Base-by-base conservation (phyloP, 2,888 invertebrate genomes). In the Ypsolopha sequella region DNA sequence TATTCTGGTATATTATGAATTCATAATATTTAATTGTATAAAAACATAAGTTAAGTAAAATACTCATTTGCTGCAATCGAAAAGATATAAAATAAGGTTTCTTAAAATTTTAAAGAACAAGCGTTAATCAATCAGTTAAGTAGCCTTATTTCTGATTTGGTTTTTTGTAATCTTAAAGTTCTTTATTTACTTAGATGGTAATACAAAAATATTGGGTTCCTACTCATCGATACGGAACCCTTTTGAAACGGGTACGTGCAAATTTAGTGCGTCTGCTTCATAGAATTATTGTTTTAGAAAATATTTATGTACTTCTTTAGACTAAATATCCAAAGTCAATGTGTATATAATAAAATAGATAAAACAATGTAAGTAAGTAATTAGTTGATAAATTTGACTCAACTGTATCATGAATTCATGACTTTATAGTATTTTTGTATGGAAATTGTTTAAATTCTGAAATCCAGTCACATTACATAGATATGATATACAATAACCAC, bases 321-420 rank as follows among this genome's bases (percentile, higher is more conserved):
- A 38, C 38, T 38, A 76, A 76, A 76, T 65, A 58, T 66, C 24
- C 24, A 24, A 24, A 63, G 66, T 56, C 52, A 36, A 41, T 39
- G n/a, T 39, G 39, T 39, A 39, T 39, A 39, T 39, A n/a, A n/a
- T n/a, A n/a, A n/a, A n/a, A 39, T 39, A 9, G n/a, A 39, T 39
- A n/a, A 10, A 39, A 39, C 6, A 39, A 39, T 9, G 10, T 24
- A 24, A 24, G 10, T 24, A 24, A 24, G 24, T 24, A 24, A 24
- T 24, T 24, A 24, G 4, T 24, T 24, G 24, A 24, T 24, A 24
- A 24, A 24, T 24, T 24, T 24, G 24, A 24, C 24, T 24, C 24
- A 24, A 24, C 4, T 24, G 24, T 24, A 24, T 24, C 24, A 24
- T 24, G 24, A 24, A 2, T 24, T 24, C 24, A 24, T 24, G 24